Conservation (phyloP, 1,140 invertebrate genomes). For the Drusus annulatus region DNA sequence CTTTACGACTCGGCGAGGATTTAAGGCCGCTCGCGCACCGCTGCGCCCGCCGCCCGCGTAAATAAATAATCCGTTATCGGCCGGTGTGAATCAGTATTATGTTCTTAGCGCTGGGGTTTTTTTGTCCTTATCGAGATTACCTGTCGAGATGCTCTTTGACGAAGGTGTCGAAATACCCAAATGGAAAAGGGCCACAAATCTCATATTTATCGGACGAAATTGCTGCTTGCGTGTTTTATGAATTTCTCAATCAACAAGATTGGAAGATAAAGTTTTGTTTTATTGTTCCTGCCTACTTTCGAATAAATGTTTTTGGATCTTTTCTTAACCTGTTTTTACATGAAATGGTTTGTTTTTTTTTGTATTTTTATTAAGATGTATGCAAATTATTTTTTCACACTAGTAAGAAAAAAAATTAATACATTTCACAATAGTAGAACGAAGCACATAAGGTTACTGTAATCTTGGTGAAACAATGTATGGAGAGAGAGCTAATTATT, state of each 20-base stretch:
- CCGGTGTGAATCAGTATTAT: neutral
- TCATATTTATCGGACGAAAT: neutral
- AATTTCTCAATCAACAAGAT: neutral
- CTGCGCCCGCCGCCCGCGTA: neutral
- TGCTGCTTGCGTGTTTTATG: neutral
- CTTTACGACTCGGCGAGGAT: neutral
- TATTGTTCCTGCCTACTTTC: neutral
- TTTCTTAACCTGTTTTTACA: too few relatives aligned
- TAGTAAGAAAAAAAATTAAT: too few relatives aligned
- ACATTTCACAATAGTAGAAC: too few relatives aligned
- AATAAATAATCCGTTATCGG: conserved; percentile 11
- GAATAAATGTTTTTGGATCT: too few relatives aligned
- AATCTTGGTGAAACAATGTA: too few relatives aligned
- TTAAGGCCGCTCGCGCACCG: neutral
- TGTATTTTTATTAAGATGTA: too few relatives aligned
- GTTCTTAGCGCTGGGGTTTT: neutral
- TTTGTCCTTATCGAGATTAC: conserved; percentile 3
- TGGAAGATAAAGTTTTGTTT: neutral
- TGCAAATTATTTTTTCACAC: too few relatives aligned
- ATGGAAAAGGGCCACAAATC: too few relatives aligned
- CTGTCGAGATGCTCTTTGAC: neutral
- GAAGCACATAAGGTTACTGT: too few relatives aligned
- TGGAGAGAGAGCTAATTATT: too few relatives aligned
- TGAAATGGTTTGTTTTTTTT: too few relatives aligned
- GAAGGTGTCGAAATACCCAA: neutral